Evolutionary conservation across 2,888 invertebrate species (phyloP), one percentile per base, ranked within the genome.

Genomic region (Pediacus dermestoides): DNA sequence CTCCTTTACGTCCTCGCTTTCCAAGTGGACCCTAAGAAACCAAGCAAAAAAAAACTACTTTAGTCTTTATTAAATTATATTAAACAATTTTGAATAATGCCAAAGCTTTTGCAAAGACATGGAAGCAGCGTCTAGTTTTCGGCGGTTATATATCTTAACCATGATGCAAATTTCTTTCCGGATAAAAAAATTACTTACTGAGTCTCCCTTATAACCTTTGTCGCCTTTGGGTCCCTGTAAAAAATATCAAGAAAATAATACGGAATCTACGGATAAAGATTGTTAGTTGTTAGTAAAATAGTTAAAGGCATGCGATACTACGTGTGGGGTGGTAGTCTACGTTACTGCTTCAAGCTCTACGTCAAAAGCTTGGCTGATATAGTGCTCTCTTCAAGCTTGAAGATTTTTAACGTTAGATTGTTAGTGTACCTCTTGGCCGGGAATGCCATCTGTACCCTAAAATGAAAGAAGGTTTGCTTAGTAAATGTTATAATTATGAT

Each of bases 391-490:
- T n/a, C 10, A 28, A 28, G 28, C 12, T 14, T 28, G 9, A 7
- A 13, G 11, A 14, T n/a, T 6, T 18, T 18, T 7, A 18, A 7
- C 6, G 21, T 28, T 38, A 50, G 32, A 31, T 22, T 42, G 48
- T 61, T 8, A 7, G 55, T 57, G 74, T 76, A 88, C 87, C 85
- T 90, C 88, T 75, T 83, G 82, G 65, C 91, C 91, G 61, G 91
- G 91, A 67, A 92, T 92, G 63, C 91, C 91, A 70, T 92, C 91
- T 46, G 91, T 92, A 61, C 91, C 92, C 91, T 91, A 78, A 66
- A 81, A 80, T 60, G 60, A 23, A 44, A 28, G 11, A n/a, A n/a
- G n/a, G n/a, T n/a, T n/a, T n/a, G n/a, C n/a, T n/a, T n/a, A n/a
- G n/a, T n/a, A n/a, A n/a, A n/a, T n/a, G n/a, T n/a, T n/a, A n/a